Evolutionary conservation across 2,797 vertebrate genomes (phyloP), one percentile per base, ranked within the genome.

Genomic region (Sebastes variabilis): DNA sequence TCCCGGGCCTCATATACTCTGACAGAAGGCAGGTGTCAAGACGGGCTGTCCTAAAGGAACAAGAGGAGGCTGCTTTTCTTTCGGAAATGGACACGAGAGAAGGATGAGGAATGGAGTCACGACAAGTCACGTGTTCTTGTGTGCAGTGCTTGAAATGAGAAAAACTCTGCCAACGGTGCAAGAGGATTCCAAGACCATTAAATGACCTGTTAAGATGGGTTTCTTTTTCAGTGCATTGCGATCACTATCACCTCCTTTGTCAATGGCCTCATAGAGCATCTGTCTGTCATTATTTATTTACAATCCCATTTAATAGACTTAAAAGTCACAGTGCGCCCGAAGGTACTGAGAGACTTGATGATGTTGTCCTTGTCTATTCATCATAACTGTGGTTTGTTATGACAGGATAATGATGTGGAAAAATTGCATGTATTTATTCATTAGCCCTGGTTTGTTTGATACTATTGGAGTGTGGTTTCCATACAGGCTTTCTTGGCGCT

Each of bases 1-100:
- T 84, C 87, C 72, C 34, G 38, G 86, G 89, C 77, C 90, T 92
- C 89, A 90, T 94, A 92, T 93, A 90, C 86, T 77, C 79, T 86
- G 91, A 93, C 91, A 87, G 89, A 93, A 91, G 87, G 92, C 92
- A 90, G 92, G 92, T 93, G 92, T 94, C 91, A 89, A 86, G 83
- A 82, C 55, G 30, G 73, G 72, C 73, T 84, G 86, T 93, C 91
- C 89, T 85, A 14, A 66, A 87, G 87, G 72, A 84, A 80, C 69
- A 46, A 75, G 84, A 85, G 54, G 79, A 86, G 82, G 75, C 85
- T 73, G 85, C 88, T 81, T 77, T 80, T 77, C 75, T 61, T 65
- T 75, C 16, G 60, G 65, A 86, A 87, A 82, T 71, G 84, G 83
- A 88, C 81, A 89, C 13, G 79, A 91, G 84, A 83, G 90, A 94